Base-by-base conservation (phyloP, 2,797 vertebrate genomes). In the Acridotheres tristis region DNA sequence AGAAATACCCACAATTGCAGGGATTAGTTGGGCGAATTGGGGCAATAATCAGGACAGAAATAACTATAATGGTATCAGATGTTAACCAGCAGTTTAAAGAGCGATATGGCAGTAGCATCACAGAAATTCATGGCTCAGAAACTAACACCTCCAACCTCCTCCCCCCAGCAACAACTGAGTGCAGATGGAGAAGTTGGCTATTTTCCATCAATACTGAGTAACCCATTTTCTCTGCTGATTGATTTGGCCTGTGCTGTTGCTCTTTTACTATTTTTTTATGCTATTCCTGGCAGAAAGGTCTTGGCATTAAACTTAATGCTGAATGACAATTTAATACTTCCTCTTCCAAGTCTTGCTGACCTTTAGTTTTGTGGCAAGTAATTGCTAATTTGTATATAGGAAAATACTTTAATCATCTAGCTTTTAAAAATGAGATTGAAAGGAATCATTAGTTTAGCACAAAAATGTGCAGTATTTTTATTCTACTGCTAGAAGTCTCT, bases 211-310 rank as follows among this genome's bases (percentile, higher is more conserved):
- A 30, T 61, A 85, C 79, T 53, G 82, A 96, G 58, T 73, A 96
- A 93, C 89, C 66, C 42, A 78, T 96, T 91, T 92, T 92, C 90
- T 61, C 27, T 84, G 73, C 66, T 90, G 96, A 89, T 84, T 94
- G 92, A 94, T 90, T 78, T 94, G 85, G 82, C 78, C 89, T 84
- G 21, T n/a, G 47, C 53, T 67, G 30, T 87, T 94, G 47, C 57
- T 66, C 43, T 88, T 71, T 89, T 85, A 61, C 38, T 73, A 38
- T 65, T 74, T 86, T 86, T 30, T 48, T 45, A 79, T 61, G 67
- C 30, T 81, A 57, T 69, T 96, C 45, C 79, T 93, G 91, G 68
- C 88, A 88, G 62, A 89, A 94, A 84, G 45, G 62, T 69, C 72
- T 89, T 89, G 85, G 69, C 27, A 5, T 76, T 94, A 85, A 77